Evolutionary conservation across 2,113 vertebrate genomes (phyloP).

Genomic region (Psammodynastes pulverulentus): DNA sequence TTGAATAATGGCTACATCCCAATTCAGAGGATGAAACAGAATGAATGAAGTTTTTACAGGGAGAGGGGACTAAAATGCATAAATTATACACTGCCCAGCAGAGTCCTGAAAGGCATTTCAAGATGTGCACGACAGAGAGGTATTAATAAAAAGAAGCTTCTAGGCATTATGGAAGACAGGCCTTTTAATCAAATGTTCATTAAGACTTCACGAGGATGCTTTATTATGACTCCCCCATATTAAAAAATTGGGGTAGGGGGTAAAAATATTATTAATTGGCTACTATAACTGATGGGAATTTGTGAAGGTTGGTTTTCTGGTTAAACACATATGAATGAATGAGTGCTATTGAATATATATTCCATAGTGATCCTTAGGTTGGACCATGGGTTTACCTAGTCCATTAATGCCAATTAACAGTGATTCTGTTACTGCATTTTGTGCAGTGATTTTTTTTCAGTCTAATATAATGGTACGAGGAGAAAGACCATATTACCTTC

Average conservation of each 20-base stretch:
- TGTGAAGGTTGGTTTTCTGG: background rate
- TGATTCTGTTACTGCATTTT: background rate
- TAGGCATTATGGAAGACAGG: conserved; percentile 9
- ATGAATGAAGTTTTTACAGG: background rate
- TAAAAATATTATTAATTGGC: background rate
- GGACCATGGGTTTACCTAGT: background rate
- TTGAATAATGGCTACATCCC: background rate
- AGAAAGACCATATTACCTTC: background rate
- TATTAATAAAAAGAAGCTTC: background rate
- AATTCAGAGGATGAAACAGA: background rate
- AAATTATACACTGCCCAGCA: background rate
- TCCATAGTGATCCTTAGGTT: background rate
- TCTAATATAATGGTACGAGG: background rate
- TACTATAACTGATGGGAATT: background rate
- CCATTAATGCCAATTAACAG: background rate
- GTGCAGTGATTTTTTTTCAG: background rate
- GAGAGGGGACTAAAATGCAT: background rate
- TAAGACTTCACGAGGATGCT: conserved; percentile 15
- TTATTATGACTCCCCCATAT: background rate
- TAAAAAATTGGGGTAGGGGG: background rate
- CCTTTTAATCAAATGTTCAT: background rate
- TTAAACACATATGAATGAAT: background rate
- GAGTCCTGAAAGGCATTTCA: background rate
- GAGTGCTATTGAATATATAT: background rate
- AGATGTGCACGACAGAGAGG: background rate